Conservation (phyloP, 2,888 invertebrate genomes). For the Liopterus haemorrhoidalis region DNA sequence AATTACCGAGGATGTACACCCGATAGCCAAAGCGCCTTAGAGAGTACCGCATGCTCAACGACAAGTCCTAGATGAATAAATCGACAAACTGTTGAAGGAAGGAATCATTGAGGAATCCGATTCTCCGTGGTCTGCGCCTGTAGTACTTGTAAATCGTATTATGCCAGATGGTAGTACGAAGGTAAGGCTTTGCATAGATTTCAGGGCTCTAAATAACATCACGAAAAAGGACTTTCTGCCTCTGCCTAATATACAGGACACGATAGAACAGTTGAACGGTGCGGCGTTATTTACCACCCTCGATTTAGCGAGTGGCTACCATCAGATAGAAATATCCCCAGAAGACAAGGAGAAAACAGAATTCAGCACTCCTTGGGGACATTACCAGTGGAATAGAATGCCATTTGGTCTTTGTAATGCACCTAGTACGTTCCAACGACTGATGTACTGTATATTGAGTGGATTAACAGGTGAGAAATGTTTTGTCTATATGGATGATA, state of each 20-base stretch:
- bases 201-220: slow-evolving; percentile 22
- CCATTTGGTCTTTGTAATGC: slow-evolving; percentile 36
- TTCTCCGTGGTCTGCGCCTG: slow-evolving; percentile 37
- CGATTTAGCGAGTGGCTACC: slow-evolving; percentile 33
- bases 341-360: slow-evolving; percentile 29
- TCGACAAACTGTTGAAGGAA: slow-evolving; percentile 27
- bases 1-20: slow-evolving; percentile 14
- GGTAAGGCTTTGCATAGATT: slow-evolving; percentile 29
- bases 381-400: slow-evolving; percentile 31
- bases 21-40: slow-evolving; percentile 23
- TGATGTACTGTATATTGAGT: slow-evolving; percentile 35
- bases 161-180: slow-evolving; percentile 26
- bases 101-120: slow-evolving; percentile 30
- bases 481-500: slow-evolving; percentile 26
- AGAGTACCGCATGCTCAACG: slow-evolving; percentile 20
- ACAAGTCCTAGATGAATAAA: slow-evolving; percentile 14
- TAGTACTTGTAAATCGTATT: slow-evolving; percentile 36
- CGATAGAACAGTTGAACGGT: slow-evolving; percentile 32
- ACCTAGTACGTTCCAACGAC: slow-evolving; percentile 35
- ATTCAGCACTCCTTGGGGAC: slow-evolving; percentile 28
- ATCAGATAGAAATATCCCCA: slow-evolving; percentile 31
- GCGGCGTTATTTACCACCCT: slow-evolving; percentile 32
- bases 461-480: slow-evolving; percentile 28
- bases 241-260: slow-evolving; percentile 32
- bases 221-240: slow-evolving; percentile 25